phyloP scores from a whole-genome alignment of 1,140 invertebrate genomes.

The Ganaspis sp. region DNA sequence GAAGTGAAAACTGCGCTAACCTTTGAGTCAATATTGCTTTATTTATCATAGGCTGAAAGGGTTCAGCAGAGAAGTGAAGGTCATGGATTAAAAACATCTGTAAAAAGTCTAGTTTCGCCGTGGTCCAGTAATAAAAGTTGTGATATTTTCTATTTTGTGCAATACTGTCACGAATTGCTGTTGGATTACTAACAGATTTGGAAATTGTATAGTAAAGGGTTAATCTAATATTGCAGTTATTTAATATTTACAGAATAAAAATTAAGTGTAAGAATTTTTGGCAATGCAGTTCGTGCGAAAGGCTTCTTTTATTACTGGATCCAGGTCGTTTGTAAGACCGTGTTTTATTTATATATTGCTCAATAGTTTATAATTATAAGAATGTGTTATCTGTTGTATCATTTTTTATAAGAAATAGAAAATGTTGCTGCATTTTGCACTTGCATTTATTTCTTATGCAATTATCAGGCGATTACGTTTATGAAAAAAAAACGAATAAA shows the following conservation, averaged over 20 bases:
- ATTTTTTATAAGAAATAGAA: conserved; percentile 77
- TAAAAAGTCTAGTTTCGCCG: conserved; percentile 57
- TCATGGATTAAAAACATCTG: conserved; percentile 42
- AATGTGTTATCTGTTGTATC: conserved; percentile 77
- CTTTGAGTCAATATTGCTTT: conserved; percentile 45
- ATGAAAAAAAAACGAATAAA: conserved; percentile 13
- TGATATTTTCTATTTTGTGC: conserved; percentile 34
- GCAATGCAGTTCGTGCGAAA: conserved; percentile 52
- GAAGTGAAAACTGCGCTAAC: conserved; percentile 39
- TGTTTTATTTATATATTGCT: conserved; percentile 77
- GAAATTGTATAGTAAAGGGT: background rate
- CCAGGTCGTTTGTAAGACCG: conserved; percentile 67
- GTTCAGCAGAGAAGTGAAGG: conserved; percentile 35
- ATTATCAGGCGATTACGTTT: conserved; percentile 21
- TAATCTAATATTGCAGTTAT: conserved; percentile 12
- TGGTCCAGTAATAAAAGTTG: conserved; percentile 72
- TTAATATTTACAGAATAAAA: conserved; percentile 42
- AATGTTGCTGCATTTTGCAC: conserved; percentile 74
- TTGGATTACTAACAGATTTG: background rate
- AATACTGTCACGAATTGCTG: conserved; percentile 37
- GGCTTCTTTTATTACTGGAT: conserved; percentile 73
- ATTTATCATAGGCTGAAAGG: background rate
- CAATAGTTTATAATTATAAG: conserved; percentile 76
- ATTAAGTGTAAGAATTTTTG: conserved; percentile 30
- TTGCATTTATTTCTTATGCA: conserved; percentile 39